A percentile compares a stretch with the other conserved stretches of the same genome.
Evolutionary conservation across 2,797 vertebrate genomes (phyloP).

Genomic region (Amblyopsis hoosieri): DNA sequence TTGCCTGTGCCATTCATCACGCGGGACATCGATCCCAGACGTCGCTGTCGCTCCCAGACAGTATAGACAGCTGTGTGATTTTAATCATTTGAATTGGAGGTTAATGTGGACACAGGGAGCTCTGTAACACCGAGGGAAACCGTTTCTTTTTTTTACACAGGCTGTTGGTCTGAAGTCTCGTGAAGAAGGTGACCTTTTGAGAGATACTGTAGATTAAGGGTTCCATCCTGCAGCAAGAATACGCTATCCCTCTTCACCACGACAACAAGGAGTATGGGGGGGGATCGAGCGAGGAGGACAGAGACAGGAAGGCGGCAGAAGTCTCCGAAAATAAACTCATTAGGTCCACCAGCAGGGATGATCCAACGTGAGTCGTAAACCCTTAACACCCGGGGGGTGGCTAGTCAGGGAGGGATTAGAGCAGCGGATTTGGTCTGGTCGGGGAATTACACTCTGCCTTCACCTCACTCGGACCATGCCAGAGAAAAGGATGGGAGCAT

Average conservation of each 20-base stretch:
- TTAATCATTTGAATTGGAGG: too few species aligned
- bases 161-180: too few species aligned
- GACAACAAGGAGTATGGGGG: not conserved
- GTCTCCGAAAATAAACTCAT: slow-evolving; percentile 18
- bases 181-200: not conserved
- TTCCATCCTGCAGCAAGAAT: not conserved
- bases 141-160: too few species aligned
- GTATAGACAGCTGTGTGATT: too few species aligned
- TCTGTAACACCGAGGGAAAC: too few species aligned
- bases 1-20: slow-evolving; percentile 27
- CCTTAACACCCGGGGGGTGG: slow-evolving; percentile 36
- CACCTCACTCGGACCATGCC: slow-evolving; percentile 9
- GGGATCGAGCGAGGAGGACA: not conserved
- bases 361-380: slow-evolving; percentile 62
- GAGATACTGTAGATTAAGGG: not conserved
- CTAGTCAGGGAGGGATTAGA: slow-evolving; percentile 62
- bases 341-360: slow-evolving; percentile 40
- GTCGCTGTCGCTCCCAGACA: too few species aligned
- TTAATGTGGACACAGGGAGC: too few species aligned
- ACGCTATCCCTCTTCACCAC: not conserved
- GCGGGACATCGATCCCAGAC: too few species aligned
- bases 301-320: slow-evolving; percentile 8
- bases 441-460: slow-evolving; percentile 53
- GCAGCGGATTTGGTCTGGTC: slow-evolving; percentile 62
- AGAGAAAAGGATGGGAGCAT: not conserved